Base-by-base conservation (phyloP, 2,113 vertebrate genomes). In the Gymnocephalus cernua region DNA sequence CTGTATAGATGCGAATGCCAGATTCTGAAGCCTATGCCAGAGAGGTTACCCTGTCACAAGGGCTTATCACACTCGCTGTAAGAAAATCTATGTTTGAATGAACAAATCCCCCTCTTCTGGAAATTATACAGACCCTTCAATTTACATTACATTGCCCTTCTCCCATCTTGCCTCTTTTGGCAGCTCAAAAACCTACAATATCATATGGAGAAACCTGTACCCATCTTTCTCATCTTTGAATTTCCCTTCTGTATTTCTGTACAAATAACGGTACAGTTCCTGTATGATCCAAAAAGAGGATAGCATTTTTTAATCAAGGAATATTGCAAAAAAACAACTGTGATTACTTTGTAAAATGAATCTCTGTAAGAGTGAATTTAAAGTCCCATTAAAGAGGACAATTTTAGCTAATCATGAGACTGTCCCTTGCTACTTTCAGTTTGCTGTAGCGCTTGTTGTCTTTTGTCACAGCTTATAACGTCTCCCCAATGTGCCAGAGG, bases 381-480 rank as follows among this genome's bases (percentile, higher is more conserved):
- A 87, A 63, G 53, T 77, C 50, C 59, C 44, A 73, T 67, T 71
- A 73, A 84, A 80, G 59, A 64, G 53, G 53, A 74, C 44, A 71
- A 54, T 88, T 88, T 88, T 32, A 83, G 81, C 83, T 92, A 76
- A 88, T 92, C 82, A 85, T 76, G 53, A 87, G 50, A 74, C 63
- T 73, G 83, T 92, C 85, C 89, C 81, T 80, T 62, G 64, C 87
- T 93, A 93, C 91, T 88, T 94, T 91, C 82, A 74, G 66, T 88
- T 89, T 78, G 86, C 86, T 90, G 74, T 77, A 69, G 87, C 76
- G 68, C 87, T 74, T 84, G 85, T 88, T 87, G 82, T 91, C 86
- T 89, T 90, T 89, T 93, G 94, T 94, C 93, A 91, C 76, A 88
- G 86, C 85, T 91, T 88, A 93, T 93, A 92, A 94, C 86, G 76